Evolutionary conservation across 2,113 vertebrate species (phyloP), one percentile per base, ranked within the genome.

Genomic region (Lamprotornis superbus): DNA sequence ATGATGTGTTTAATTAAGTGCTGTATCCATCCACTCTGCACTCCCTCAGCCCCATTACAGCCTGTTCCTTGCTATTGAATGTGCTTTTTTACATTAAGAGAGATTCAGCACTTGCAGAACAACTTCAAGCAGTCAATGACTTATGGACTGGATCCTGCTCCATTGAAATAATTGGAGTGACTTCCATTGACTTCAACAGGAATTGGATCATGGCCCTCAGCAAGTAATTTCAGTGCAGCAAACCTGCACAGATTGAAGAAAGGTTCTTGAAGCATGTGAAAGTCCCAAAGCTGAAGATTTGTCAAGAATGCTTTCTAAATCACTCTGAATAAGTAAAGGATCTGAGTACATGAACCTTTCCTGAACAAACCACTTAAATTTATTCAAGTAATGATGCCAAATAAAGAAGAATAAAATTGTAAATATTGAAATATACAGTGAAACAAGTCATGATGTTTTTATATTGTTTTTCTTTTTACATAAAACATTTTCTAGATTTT

Each of bases 1-100:
- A 82, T 53, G 69, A 79, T 83, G 37, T 71, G 50, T 90, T 94
- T 94, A 95, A 89, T 94, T 96, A 94, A 91, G n/a, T 88, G 37
- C 53, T 94, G 35, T 83, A 79, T 84, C 80, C 46, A 47, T 65
- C 63, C 50, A 75, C 40, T 68, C 17, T 79, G 55, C 77, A 63
- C 30, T 92, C 53, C 73, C 47, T 90, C 52, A 76, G n/a, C 16
- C 25, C 91, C 73, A 40, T 92, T 93, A 50, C n/a, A 89, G 21
- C 57, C 68, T 88, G 37, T 56, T 96, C 60, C 70, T 88, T 24
- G 15, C 90, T 93, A 84, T 23, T 68, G 50, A 50, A 49, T 89
- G 31, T 75, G 40, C n/a, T 96, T 90, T 60, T 60, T 59, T 83
- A 59, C 24, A 52, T 77, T 86, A 39, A 67, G 31, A 81, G 33